Evolutionary conservation across 2,797 vertebrate genomes (phyloP), one percentile per base, ranked within the genome.

Genomic region (Chloroceryle inda): DNA sequence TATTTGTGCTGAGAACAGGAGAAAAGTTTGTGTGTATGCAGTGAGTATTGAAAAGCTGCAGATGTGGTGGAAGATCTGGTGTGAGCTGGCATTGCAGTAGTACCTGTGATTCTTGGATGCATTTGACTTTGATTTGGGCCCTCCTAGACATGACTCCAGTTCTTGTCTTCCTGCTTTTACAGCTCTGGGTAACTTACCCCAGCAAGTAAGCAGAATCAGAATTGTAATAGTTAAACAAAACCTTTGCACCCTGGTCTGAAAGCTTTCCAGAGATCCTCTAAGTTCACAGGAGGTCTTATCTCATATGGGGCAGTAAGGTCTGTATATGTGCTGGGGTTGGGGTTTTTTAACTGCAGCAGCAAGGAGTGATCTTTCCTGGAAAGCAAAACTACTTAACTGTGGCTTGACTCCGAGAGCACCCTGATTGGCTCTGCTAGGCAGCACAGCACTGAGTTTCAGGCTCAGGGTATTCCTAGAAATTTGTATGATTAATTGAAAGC

Each of bases 401-500:
- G 84, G 44, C 96, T 97, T 96, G 90, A 53, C 96, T 97, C 96
- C 89, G 92, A 96, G 96, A 95, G 83, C 7, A n/a, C 85, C 92
- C 95, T 97, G 97, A 98, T 98, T 97, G 97, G 98, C 98, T 98
- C 97, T 98, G 98, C 97, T 91, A 96, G 90, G 97, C 96, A 97
- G 97, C 94, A 94, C 83, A 72, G 78, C 0, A 1, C 56, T 53
- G 97, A 96, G 83, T 98, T 97, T 98, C 97, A 98, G 88, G 98
- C 97, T 97, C 45, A 72, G 93, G 78, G 88, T 96, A 84, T 98
- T 98, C 98, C 98, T 98, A 96, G 95, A 98, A 97, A 98, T 98
- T 97, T 97, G 97, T 97, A 96, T 98, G 98, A 99, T 98, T 98
- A 98, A 99, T 98, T 98, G 98, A 98, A 97, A 98, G 98, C 95